Base-by-base conservation (phyloP, 1,140 invertebrate genomes). In the Trachelipus rathkii region DNA sequence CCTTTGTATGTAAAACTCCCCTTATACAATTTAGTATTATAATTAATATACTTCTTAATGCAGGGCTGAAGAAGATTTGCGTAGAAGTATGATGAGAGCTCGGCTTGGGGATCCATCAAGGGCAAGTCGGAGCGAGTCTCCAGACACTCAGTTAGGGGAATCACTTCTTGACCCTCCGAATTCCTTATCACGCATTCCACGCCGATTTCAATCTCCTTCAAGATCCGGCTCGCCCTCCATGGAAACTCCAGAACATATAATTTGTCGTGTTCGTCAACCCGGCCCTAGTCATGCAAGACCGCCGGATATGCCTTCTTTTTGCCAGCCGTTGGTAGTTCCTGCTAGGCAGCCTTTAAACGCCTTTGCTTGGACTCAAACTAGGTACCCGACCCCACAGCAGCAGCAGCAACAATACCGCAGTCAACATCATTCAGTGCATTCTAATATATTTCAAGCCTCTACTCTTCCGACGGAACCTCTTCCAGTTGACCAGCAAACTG, bases 81-180 rank as follows among this genome's bases (percentile, higher is more conserved):
- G 81, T 44, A 74, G 78, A 60, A 78, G 78, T 60, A 44, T 81
- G 13, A 81, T 81, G 78, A 81, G 77, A 46, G 78, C 77, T 21
- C 75, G 70, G 23, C 66, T 81, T 9, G 78, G 74, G 44, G 81
- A 80, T 33, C 77, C 76, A 60, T 60, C 75, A 8, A 46, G 79
- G 10, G 73, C 76, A 10, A 76, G 73, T 33, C 78, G 78, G 71
- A 79, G 79, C 10, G 78, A 77, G 44, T 80, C 82, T 19, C 82
- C 77, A 21, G 82, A 84, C 78, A 79, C 81, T 10, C 82, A 83
- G 78, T 82, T 87, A 9, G 86, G 86, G 24, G 86, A 87, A 70
- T 84, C 85, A 79, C 83, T 87, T 19, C 81, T 87, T 33, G 86
- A 87, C 81, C 85, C 85, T 50, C 85, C 85, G 9, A 82, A 83